Conservation (phyloP, 2,113 vertebrate species). For the Bos taurus region DNA sequence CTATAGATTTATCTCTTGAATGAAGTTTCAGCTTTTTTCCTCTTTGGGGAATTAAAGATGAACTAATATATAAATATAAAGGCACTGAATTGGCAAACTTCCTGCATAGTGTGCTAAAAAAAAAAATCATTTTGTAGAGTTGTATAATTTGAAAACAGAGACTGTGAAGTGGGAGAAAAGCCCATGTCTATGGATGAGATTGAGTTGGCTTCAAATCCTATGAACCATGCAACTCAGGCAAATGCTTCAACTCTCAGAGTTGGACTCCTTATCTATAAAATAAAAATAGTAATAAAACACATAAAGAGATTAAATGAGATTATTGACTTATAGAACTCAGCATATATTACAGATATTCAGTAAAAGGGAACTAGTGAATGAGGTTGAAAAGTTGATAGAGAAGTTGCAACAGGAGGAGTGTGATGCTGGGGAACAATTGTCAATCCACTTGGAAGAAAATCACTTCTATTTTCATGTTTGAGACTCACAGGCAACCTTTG, state of each 20-base stretch:
- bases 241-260: background rate
- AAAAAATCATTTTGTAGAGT: background rate
- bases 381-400: background rate
- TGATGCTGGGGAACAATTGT: background rate
- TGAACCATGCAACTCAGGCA: accelerated
- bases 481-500: background rate
- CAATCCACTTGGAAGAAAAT: background rate
- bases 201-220: background rate
- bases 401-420: no score
- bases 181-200: background rate
- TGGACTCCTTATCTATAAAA: background rate
- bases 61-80: conserved; percentile 1
- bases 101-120: background rate
- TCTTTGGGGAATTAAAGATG: background rate
- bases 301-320: background rate
- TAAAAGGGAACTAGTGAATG: background rate
- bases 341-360: background rate
- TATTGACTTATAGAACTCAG: background rate
- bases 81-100: background rate
- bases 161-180: background rate
- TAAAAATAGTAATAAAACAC: background rate
- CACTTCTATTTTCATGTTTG: background rate
- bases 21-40: background rate
- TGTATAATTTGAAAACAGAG: background rate
- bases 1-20: conserved; percentile 26